Base-by-base conservation (phyloP, 2,113 vertebrate genomes). In the Camelus dromedarius region DNA sequence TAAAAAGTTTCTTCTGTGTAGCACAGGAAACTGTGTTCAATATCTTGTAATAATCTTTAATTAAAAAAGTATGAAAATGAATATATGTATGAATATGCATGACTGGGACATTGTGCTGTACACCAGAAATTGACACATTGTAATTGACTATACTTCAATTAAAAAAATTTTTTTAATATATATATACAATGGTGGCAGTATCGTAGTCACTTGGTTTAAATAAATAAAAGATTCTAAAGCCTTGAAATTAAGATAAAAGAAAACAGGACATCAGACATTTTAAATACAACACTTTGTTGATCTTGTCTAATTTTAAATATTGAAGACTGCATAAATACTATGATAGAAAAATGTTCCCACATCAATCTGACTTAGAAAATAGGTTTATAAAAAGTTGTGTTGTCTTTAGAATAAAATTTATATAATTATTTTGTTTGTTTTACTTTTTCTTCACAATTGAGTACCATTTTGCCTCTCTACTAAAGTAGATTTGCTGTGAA, bases 181-280 rank as follows among this genome's bases (percentile, higher is more conserved):
- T 42, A 42, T 42, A 42, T 42, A 42, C 38, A 42, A 42, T 42
- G 38, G 38, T 84, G 22, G 22, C 52, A 93, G 15, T 79, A 30
- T 84, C 58, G 50, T 77, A 83, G 38, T 77, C 46, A 72, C 48
- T 90, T 91, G 38, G 16, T 82, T 96, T 95, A 95, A 85, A 72
- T 90, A 89, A 94, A 84, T 80, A 42, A 3, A 75, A 48, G 35
- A 81, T 81, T 96, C 38, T 81, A 75, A 91, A 77, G 35, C 56
- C n/a, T 70, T 95, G 62, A 95, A 92, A 50, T 90, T 67, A 90
- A 62, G 48, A 48, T 52, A 85, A 90, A 92, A 48, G 60, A 48
- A 77, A 85, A 90, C 10, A 48, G 22, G 52, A 62, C 5, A 69
- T 30, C n/a, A 93, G 0, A 81, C 72, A 13, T 92, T 85, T 42